Evolutionary conservation across 2,888 invertebrate genomes (phyloP).

Genomic region (Thumatha senex): DNA sequence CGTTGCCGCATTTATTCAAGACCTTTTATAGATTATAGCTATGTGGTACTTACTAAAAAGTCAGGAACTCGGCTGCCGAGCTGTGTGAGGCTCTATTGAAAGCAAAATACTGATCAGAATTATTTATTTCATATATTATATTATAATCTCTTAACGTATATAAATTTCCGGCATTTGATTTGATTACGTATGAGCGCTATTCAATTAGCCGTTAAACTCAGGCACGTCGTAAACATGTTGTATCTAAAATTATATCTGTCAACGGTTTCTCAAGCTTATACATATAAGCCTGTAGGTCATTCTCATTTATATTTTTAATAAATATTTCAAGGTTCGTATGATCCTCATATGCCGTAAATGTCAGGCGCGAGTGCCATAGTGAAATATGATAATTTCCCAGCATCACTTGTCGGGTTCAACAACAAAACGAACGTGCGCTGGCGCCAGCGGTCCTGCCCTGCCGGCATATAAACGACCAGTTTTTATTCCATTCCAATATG

Average conservation of each 20-base stretch:
- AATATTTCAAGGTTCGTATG: constrained; percentile 39
- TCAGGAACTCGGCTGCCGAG: constrained; percentile 1
- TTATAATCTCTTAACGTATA: constrained; percentile 23
- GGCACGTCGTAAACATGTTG: constrained; percentile 35
- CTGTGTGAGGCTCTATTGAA: constrained; percentile 4
- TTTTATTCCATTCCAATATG: constrained; percentile 70
- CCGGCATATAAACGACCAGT: constrained; percentile 58
- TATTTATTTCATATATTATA: constrained; percentile 22
- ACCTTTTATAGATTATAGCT: constrained; percentile 47
- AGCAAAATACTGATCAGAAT: constrained; percentile 16
- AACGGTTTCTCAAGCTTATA: constrained; percentile 31
- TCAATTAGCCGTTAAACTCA: constrained; percentile 32
- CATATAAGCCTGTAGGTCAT: constrained; percentile 38
- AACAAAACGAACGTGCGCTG: constrained; percentile 54
- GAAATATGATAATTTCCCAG: constrained; percentile 71
- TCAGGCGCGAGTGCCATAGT: constrained; percentile 62
- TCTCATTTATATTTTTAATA: constrained; percentile 47
- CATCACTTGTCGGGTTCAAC: constrained; percentile 49
- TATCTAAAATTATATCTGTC: constrained; percentile 43
- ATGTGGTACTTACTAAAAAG: constrained; percentile 31
- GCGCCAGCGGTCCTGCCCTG: constrained; percentile 70
- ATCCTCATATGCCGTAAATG: constrained; percentile 56
- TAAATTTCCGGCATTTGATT: constrained; percentile 24
- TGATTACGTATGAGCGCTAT: constrained; percentile 26
- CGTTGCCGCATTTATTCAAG: constrained; percentile 39